Evolutionary conservation across 2,888 invertebrate species (phyloP).

Genomic region (Baronia brevicornis): DNA sequence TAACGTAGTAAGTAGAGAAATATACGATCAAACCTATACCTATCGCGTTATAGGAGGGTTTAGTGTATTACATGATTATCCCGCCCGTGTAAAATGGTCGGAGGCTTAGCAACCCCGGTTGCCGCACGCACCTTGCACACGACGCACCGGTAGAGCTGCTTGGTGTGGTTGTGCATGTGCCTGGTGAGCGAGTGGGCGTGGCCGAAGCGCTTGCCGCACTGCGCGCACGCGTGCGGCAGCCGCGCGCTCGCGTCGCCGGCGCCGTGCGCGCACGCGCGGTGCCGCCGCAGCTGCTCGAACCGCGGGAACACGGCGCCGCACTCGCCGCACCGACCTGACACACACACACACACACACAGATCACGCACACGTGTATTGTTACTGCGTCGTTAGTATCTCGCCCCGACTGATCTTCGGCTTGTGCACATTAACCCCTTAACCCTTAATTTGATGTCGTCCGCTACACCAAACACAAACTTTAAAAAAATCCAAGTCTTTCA

Average conservation of each 20-base stretch:
- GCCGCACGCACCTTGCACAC: constrained; percentile 51
- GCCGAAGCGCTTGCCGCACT: constrained; percentile 63
- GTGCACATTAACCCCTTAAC: no score
- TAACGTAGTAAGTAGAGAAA: constrained; percentile 19
- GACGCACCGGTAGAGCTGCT: constrained; percentile 65
- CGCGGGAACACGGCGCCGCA: constrained; percentile 56
- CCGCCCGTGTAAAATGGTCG: no score
- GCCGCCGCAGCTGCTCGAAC: constrained; percentile 60
- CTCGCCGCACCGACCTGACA: constrained; percentile 40
- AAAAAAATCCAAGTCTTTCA: no score
- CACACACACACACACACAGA: background rate
- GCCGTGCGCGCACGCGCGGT: constrained; percentile 39
- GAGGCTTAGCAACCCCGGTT: constrained; percentile 3
- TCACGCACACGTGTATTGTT: background rate
- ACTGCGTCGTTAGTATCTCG: no score
- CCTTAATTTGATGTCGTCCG: background rate
- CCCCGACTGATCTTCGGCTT: no score
- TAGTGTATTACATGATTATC: no score
- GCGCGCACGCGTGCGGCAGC: constrained; percentile 51
- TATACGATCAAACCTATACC: no score
- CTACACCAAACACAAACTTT: background rate
- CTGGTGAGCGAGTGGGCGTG: constrained; percentile 62
- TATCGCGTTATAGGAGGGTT: no score
- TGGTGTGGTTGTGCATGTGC: constrained; percentile 67
- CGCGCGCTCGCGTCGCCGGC: constrained; percentile 20